Evolutionary conservation across 1,140 invertebrate species (phyloP).

Genomic region (Pseudobourletiella spinata): DNA sequence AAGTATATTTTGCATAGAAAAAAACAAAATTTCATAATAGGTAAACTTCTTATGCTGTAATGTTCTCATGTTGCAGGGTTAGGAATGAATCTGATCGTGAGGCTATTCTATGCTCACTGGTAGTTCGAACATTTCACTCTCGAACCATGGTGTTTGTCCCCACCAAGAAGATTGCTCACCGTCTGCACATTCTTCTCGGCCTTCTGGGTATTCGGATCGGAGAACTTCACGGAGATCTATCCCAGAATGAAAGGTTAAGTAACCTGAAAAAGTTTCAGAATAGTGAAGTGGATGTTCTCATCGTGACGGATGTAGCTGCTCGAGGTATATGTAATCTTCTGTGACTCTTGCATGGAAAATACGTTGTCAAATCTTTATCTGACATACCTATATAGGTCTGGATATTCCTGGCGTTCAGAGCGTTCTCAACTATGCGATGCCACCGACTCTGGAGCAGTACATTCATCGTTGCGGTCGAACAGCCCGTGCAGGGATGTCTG

Average conservation of each 20-base stretch:
- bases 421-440: conserved; percentile 91
- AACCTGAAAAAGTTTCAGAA: conserved; percentile 82
- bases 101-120: conserved; percentile 76
- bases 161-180: conserved; percentile 88
- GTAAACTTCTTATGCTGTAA: too few relatives aligned
- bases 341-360: background rate
- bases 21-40: background rate
- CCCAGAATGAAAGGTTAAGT: conserved; percentile 83
- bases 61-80: conserved; percentile 53
- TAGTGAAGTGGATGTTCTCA: conserved; percentile 76
- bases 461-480: conserved; percentile 92
- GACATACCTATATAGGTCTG: conserved; percentile 47
- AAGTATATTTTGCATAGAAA: too few relatives aligned
- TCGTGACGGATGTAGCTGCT: conserved; percentile 94
- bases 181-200: conserved; percentile 81
- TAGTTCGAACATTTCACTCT: conserved; percentile 87
- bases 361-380: background rate
- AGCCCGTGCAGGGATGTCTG: conserved; percentile 79
- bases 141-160: conserved; percentile 91
- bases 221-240: conserved; percentile 91
- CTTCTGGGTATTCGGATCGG: conserved; percentile 75
- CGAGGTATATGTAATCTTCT: conserved; percentile 46
- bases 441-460: conserved; percentile 86
- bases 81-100: conserved; percentile 81
- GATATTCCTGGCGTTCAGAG: conserved; percentile 95